Percentiles rank a stretch among this genome's conserved stretches.
These are phyloP conservation scores for Ianthella basta DNA, from an alignment of 37 sponge, comb jelly and placozoan genomes.

Conservation along the genomic window DNA sequence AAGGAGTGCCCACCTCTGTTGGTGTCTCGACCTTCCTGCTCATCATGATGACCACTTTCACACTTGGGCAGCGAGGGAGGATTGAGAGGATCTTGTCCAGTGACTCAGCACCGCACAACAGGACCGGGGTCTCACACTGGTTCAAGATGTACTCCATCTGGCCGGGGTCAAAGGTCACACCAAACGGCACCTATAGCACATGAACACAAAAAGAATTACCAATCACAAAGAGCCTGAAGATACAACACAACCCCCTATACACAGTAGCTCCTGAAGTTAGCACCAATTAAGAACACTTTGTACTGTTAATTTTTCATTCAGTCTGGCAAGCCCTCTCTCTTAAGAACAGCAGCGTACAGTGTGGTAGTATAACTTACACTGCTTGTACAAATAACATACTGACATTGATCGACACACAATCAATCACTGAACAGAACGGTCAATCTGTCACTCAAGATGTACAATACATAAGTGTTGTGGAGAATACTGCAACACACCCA, in stretches of 20 bases:
- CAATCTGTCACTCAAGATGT: no score
- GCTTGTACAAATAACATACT: not conserved
- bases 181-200: constrained; percentile 11
- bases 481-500: no score
- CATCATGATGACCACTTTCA: constrained; percentile 33
- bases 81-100: not conserved
- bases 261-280: not conserved
- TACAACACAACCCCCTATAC: not conserved
- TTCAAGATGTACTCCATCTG: constrained; percentile 29
- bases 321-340: no score
- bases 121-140: constrained; percentile 19
- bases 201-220: not conserved
- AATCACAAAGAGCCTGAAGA: not conserved
- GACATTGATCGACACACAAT: no score
- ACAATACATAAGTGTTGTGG: no score
- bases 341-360: no score
- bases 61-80: not conserved
- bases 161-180: constrained; percentile 8
- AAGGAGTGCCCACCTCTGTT: not conserved
- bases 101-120: constrained; percentile 5
- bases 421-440: no score
- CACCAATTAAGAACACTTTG: no score
- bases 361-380: not conserved
- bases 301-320: no score
- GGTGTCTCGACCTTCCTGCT: constrained; percentile 1